Conservation (phyloP, 2,113 vertebrate genomes). For the Mionectes macconnelli region DNA sequence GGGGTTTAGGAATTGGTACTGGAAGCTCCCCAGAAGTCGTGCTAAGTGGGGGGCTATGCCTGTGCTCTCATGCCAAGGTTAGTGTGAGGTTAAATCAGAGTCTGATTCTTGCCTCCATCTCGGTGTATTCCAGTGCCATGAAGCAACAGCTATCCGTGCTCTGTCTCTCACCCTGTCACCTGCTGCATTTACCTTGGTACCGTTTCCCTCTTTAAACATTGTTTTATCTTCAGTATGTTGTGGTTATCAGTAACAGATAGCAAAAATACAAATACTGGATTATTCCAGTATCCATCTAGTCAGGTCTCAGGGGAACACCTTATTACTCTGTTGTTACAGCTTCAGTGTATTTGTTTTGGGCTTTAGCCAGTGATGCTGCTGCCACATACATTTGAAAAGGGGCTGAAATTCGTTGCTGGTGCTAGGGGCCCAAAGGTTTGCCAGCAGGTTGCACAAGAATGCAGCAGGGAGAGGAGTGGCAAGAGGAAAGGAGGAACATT, state of each 20-base stretch:
- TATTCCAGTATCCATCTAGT: neutral
- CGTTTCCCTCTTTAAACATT: neutral
- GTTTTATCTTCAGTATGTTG: neutral
- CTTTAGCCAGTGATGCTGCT: neutral
- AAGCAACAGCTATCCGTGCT: neutral
- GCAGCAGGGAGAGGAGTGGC: constrained; percentile 21
- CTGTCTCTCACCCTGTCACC: neutral
- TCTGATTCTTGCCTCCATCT: neutral
- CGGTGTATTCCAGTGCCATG: neutral
- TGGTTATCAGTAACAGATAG: neutral
- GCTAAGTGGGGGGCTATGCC: neutral
- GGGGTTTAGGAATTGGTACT: neutral
- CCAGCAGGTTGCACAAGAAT: neutral
- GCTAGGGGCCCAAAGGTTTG: neutral
- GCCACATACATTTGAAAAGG: neutral
- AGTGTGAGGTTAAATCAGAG: neutral
- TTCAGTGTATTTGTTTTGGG: neutral
- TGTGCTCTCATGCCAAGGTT: neutral
- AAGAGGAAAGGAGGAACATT: constrained; percentile 22
- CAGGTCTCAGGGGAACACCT: neutral
- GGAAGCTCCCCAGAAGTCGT: neutral
- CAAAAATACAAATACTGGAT: neutral
- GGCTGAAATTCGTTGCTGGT: neutral
- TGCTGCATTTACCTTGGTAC: neutral
- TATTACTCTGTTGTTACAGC: neutral